phyloP scores from a whole-genome alignment of 2,113 vertebrate genomes.

The Grallaria varia region DNA sequence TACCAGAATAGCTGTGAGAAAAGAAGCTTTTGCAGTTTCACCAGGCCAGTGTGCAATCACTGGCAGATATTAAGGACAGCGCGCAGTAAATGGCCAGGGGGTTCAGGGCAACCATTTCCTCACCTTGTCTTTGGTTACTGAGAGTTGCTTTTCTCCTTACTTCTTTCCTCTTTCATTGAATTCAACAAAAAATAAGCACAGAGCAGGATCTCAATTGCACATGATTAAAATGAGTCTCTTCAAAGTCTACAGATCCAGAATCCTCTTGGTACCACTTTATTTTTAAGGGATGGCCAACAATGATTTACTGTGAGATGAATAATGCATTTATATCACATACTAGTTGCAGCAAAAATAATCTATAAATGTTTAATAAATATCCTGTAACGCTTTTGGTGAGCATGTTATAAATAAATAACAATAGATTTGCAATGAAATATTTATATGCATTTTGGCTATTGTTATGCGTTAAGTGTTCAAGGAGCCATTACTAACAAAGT shows the following conservation, averaged over 20 bases:
- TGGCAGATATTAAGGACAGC: background rate
- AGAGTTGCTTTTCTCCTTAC: background rate
- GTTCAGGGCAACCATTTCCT: background rate
- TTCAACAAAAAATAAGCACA: background rate
- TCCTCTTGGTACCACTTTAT: conserved; percentile 23
- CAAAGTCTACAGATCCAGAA: conserved; percentile 11
- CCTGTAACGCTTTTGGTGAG: conserved; percentile 74
- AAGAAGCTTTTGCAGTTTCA: background rate
- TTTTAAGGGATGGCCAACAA: conserved; percentile 58
- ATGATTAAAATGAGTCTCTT: background rate
- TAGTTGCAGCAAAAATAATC: conserved; percentile 77
- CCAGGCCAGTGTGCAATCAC: background rate
- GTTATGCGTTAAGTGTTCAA: conserved; percentile 70
- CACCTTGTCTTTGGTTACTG: background rate
- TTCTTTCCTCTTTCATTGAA: background rate
- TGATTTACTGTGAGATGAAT: conserved; percentile 73
- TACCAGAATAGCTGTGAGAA: background rate
- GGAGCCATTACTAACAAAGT: conserved; percentile 70
- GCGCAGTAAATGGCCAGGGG: background rate
- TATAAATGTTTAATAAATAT: conserved; percentile 84
- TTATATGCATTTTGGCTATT: conserved; percentile 70
- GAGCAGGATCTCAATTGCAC: background rate
- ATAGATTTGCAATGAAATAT: conserved; percentile 75
- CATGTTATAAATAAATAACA: conserved; percentile 80
- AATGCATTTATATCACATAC: conserved; percentile 76